Conservation (phyloP, 30 jellyfish, hydroid and myxozoan species). For the Cassiopea andromeda region DNA sequence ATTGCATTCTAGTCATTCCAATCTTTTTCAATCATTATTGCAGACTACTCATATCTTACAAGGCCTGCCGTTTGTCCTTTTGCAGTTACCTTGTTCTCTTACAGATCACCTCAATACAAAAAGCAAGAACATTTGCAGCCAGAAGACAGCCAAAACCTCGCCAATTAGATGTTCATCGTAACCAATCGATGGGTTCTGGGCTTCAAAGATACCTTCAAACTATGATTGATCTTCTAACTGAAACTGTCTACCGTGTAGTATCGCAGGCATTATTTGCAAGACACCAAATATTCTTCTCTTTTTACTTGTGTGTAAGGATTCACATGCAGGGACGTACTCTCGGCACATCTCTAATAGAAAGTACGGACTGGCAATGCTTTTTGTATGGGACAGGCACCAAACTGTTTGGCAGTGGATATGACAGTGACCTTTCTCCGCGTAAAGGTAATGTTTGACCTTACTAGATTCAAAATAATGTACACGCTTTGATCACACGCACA, state of each 20-base stretch:
- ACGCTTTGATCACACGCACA: too few relatives aligned
- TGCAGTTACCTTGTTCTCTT: not conserved
- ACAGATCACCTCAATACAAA: constrained; percentile 50
- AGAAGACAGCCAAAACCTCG: constrained; percentile 37
- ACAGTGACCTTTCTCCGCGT: constrained; percentile 18
- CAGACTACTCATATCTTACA: too few relatives aligned
- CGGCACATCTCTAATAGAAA: constrained; percentile 13
- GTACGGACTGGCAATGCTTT: constrained; percentile 58
- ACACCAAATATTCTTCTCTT: constrained; percentile 78
- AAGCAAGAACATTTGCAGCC: constrained; percentile 65
- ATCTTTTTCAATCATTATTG: too few relatives aligned
- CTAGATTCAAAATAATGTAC: not conserved
- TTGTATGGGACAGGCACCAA: constrained; percentile 49
- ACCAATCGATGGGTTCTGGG: constrained; percentile 17
- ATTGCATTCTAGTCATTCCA: too few relatives aligned
- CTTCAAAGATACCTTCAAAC: constrained; percentile 57
- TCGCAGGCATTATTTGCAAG: constrained; percentile 77
- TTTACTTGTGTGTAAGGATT: constrained; percentile 60
- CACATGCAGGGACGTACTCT: constrained; percentile 36
- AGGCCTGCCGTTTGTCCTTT: not conserved
- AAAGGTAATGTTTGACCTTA: constrained; percentile 1
- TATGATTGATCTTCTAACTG: constrained; percentile 66
- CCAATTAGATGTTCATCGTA: constrained; percentile 15
- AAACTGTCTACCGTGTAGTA: constrained; percentile 75
- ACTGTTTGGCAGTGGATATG: constrained; percentile 30